phyloP scores from a whole-genome alignment of 1,140 invertebrate species.

The Drosophila athabasca region DNA sequence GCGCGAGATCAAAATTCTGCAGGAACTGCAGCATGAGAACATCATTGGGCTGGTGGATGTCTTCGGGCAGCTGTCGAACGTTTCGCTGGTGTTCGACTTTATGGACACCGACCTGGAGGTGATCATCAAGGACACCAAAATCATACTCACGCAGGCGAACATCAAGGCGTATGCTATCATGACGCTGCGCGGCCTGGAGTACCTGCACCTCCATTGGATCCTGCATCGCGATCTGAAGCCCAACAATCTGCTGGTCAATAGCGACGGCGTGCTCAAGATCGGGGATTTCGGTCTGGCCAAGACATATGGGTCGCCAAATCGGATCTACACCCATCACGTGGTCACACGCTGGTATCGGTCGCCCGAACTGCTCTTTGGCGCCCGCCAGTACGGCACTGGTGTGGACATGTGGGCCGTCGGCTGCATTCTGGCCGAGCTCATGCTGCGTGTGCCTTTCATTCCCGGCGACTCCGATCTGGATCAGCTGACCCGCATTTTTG shows the following conservation, averaged over 20 bases:
- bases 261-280: constrained; percentile 96
- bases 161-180: constrained; percentile 98
- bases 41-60: constrained; percentile 97
- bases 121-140: constrained; percentile 93
- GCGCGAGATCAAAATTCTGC: constrained; percentile 98
- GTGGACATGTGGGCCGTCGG: constrained; percentile 99
- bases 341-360: constrained; percentile 97
- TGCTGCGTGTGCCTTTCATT: constrained; percentile 96
- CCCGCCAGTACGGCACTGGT: constrained; percentile 95
- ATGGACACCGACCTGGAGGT: constrained; percentile 99
- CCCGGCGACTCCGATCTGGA: constrained; percentile 98
- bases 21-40: constrained; percentile 97
- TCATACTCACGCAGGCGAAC: constrained; percentile 95
- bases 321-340: constrained; percentile 99
- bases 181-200: constrained; percentile 96
- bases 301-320: constrained; percentile 97
- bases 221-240: constrained; percentile 99
- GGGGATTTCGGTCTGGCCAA: constrained; percentile 99
- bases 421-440: constrained; percentile 98
- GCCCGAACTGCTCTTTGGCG: constrained; percentile 98
- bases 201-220: constrained; percentile 98
- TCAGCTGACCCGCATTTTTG: constrained; percentile 97
- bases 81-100: constrained; percentile 99
- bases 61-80: constrained; percentile 98
- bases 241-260: constrained; percentile 98